Evolutionary conservation across 2,888 invertebrate species (phyloP).

Genomic region (Ennomos erosarius): DNA sequence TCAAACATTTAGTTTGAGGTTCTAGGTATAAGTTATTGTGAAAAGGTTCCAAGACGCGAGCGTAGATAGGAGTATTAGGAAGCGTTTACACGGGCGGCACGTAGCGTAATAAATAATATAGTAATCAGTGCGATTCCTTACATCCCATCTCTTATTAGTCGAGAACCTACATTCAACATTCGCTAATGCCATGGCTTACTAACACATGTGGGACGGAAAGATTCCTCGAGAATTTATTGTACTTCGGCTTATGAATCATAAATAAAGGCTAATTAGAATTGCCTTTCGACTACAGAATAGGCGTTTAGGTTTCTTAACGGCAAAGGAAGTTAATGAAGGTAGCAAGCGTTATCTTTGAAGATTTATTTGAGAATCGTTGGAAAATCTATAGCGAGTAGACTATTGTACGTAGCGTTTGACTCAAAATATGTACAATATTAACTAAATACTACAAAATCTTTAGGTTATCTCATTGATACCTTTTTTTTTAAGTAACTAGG

Average conservation of each 20-base stretch:
- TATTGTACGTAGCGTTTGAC: neutral
- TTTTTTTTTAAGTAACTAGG: no score
- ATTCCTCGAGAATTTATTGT: conserved; percentile 82
- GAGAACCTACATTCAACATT: conserved; percentile 83
- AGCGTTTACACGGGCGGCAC: conserved; percentile 84
- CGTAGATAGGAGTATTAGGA: conserved; percentile 78
- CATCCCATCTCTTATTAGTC: conserved; percentile 83
- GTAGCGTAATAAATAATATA: conserved; percentile 85
- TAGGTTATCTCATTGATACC: no score
- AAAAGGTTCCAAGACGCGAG: conserved; percentile 67
- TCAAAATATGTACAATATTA: no score
- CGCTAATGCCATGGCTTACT: conserved; percentile 80
- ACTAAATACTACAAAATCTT: no score
- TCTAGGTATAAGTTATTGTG: conserved; percentile 40
- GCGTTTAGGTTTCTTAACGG: conserved; percentile 57
- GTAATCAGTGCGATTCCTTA: conserved; percentile 85
- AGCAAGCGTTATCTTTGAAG: conserved; percentile 35
- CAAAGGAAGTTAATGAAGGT: conserved; percentile 37
- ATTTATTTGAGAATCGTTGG: conserved; percentile 10
- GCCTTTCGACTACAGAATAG: conserved; percentile 58
- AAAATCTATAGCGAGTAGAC: neutral
- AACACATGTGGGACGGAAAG: conserved; percentile 83
- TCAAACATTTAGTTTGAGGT: conserved; percentile 15
- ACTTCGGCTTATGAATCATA: conserved; percentile 84
- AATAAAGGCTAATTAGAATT: conserved; percentile 84